phyloP scores from a whole-genome alignment of 2,888 invertebrate species.

The Diarsia rubi region DNA sequence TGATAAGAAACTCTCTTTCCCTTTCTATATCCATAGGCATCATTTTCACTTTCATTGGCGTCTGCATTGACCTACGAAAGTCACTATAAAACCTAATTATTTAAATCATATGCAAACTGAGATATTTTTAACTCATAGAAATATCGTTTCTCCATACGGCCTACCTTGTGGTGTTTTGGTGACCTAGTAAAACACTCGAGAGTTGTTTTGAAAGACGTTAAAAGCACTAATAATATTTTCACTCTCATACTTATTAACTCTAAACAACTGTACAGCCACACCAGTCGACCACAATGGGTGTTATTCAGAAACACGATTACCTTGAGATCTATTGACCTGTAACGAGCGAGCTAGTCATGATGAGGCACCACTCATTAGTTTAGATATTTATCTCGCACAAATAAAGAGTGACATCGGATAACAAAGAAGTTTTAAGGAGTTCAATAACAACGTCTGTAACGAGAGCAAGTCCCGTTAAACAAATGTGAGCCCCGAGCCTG shows the following conservation, averaged over 20 bases:
- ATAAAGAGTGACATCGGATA: slow-evolving; percentile 45
- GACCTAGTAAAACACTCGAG: slow-evolving; percentile 34
- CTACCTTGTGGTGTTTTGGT: slow-evolving; percentile 18
- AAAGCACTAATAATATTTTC: slow-evolving; percentile 14
- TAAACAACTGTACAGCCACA: slow-evolving; percentile 31
- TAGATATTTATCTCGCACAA: slow-evolving; percentile 66
- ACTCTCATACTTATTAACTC: slow-evolving; percentile 14
- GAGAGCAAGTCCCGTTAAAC: slow-evolving; percentile 66
- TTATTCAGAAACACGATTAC: slow-evolving; percentile 81
- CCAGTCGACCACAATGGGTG: slow-evolving; percentile 65
- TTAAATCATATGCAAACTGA: slow-evolving; percentile 38
- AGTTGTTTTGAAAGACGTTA: slow-evolving; percentile 24
- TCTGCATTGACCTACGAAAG: slow-evolving; percentile 12
- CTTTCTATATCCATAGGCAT: not conserved
- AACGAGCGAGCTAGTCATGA: slow-evolving; percentile 71
- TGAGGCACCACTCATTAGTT: slow-evolving; percentile 65
- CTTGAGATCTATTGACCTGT: slow-evolving; percentile 85
- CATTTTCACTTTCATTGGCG: slow-evolving; percentile 34
- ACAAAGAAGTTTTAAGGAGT: slow-evolving; percentile 59
- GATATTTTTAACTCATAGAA: slow-evolving; percentile 17
- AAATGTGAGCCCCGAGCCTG: slow-evolving; percentile 46
- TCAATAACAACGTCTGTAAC: slow-evolving; percentile 57
- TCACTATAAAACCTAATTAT: slow-evolving; percentile 31
- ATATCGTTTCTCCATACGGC: slow-evolving; percentile 21
- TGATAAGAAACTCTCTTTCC: not conserved